Base-by-base conservation (phyloP, 1,140 invertebrate species). In the Cyphomyrmex costatus region DNA sequence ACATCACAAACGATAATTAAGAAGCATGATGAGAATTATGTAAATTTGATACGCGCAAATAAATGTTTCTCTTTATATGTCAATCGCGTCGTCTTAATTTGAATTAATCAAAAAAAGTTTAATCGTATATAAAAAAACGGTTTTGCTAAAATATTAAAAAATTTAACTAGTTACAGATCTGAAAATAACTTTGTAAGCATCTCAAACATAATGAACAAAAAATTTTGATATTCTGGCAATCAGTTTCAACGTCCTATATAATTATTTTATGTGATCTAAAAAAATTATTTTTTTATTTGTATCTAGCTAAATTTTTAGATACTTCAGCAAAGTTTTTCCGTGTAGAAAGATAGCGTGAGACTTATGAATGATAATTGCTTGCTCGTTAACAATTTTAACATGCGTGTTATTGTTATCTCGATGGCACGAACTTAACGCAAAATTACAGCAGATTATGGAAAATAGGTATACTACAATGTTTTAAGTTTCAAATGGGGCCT, bases 321-420 rank as follows among this genome's bases (percentile, higher is more conserved):
- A 42, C 8, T 42, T 42, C 10, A 42, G 36, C 1, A 42, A 42
- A 42, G 2, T 12, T 42, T 71, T 51, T 27, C 5, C 3, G 36
- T 10, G 2, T 27, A 60, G 21, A 6, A 65, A 70, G 5, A 14
- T 16, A 46, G 3, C 12, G 24, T 58, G 36, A 30, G 7, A 60
- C 27, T 73, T 30, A 42, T 4, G 16, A n/a, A n/a, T n/a, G 10
- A 58, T 46, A 79, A 33, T 42, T 56, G 36, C 1, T 30, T 19
- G 24, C 14, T n/a, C 24, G 19, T 78, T 78, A 49, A 78, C 33
- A 36, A 53, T 68, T 53, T 36, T 30, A 73, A 53, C 16, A 12
- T 8, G 21, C 3, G 33, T n/a, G 27, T 79, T 21, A 1, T 24
- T 27, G 24, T 16, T 61, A 16, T 21, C 8, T n/a, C 19, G 10